Evolutionary conservation across 2,888 invertebrate species (phyloP), one percentile per base, ranked within the genome.

Genomic region (Labia minor): DNA sequence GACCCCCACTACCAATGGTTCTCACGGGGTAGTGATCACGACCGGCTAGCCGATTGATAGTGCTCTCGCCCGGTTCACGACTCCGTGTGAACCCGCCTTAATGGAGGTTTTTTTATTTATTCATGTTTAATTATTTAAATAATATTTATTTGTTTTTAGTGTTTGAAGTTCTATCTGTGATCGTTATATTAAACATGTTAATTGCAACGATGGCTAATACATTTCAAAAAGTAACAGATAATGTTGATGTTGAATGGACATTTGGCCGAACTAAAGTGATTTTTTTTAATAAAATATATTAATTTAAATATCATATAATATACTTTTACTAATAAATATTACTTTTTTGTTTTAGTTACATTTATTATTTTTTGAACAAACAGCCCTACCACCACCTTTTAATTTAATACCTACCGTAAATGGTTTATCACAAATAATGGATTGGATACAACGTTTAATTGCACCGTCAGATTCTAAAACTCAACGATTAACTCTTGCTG

Each of bases 141-240:
- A n/a, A n/a, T n/a, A n/a, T n/a, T n/a, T n/a, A n/a, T 62, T 37
- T 65, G 67, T 67, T 77, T 73, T 73, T 76, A 72, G 80, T 76
- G 69, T 89, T 86, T 75, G 86, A 87, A 77, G 84, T 89, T 37
- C 81, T 88, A 72, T 84, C 85, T 67, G 87, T 88, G 67, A 83
- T 89, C 71, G 84, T 89, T 70, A 83, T 89, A 37, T 77, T 89
- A 70, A 90, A 89, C 76, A 89, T 89, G 89, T 77, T 86, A 68
- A 87, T 89, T 72, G 89, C 89, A n/a, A 88, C 88, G 19, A 88
- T 89, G 87, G 85, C 88, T 1, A 86, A 87, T 71, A 87, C 88
- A 0, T 88, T 87, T 73, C 86, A 87, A 75, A 82, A 84, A 72
- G 86, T 89, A 61, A 82, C 81, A 18, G 84, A 86, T 70, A 86